Conservation (phyloP, 1,140 invertebrate genomes). For the Pogonus chalceus region DNA sequence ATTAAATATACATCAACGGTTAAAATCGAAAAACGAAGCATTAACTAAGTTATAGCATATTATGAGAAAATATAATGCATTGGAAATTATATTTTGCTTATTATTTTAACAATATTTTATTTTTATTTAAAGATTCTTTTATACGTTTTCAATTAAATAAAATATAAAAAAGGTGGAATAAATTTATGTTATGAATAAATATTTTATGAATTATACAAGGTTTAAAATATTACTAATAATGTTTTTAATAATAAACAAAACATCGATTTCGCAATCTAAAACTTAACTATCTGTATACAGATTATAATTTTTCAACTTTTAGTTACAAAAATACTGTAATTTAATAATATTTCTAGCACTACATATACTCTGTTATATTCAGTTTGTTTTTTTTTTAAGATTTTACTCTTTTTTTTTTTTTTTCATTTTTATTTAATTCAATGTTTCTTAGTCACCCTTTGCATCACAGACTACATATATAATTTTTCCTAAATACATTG, state of each 20-base stretch:
- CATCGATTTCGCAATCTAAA: no score
- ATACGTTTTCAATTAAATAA: not conserved
- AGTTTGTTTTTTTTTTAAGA: not conserved
- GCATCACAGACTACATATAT: conserved; percentile 36
- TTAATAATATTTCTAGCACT: not conserved
- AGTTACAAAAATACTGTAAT: conserved; percentile 3
- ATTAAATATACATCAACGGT: not conserved
- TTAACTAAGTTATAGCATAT: no score
- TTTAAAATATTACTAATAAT: no score
- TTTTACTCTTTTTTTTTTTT: not conserved
- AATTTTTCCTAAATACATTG: not conserved
- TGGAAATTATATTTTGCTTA: no score
- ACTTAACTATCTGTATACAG: no score
- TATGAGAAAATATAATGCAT: no score
- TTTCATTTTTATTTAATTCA: not conserved
- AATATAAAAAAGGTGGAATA: no score
- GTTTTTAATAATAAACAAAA: no score
- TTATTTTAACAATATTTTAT: not conserved
- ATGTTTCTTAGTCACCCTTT: conserved; percentile 30
- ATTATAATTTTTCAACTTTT: no score
- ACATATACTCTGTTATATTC: not conserved
- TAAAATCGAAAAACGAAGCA: not conserved
- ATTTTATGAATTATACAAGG: no score
- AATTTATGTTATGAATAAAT: no score
- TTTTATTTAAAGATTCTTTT: not conserved